Percentiles rank a stretch among this genome's conserved stretches.
These are phyloP conservation scores for Aspidiotus rigidus DNA, from an alignment of 2,888 invertebrate genomes.

Conservation along the genomic window DNA sequence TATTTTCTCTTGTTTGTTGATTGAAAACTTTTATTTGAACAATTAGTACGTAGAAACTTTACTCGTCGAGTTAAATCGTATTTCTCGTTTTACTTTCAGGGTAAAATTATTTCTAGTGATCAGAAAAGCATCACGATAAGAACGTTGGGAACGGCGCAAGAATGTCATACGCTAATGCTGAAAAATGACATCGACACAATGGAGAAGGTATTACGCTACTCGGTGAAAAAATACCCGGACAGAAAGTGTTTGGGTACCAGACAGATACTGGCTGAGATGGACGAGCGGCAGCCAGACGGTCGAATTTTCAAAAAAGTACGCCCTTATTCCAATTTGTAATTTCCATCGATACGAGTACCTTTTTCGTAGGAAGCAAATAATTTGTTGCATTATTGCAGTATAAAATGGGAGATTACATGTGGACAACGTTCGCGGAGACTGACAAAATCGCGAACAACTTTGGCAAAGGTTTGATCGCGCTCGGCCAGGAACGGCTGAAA, in stretches of 20 bases:
- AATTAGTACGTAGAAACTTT: too few relatives aligned
- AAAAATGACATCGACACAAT: constrained; percentile 69
- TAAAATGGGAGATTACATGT: constrained; percentile 84
- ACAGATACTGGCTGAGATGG: constrained; percentile 82
- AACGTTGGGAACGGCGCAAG: constrained; percentile 59
- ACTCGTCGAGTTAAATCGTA: background rate
- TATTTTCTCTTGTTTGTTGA: too few relatives aligned
- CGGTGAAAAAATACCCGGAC: constrained; percentile 61
- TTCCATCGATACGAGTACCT: background rate
- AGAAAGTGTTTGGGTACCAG: constrained; percentile 80
- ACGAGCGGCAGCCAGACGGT: constrained; percentile 89
- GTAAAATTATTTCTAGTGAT: constrained; percentile 51
- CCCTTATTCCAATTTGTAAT: background rate
- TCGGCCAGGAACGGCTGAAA: constrained; percentile 61
- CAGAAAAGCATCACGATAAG: constrained; percentile 62
- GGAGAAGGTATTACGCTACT: constrained; percentile 72
- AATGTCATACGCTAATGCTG: constrained; percentile 62
- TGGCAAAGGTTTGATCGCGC: constrained; percentile 71
- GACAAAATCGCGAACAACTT: constrained; percentile 66
- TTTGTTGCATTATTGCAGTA: constrained; percentile 49
- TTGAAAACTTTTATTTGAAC: too few relatives aligned
- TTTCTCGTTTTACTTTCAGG: constrained; percentile 7
- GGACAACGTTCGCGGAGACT: constrained; percentile 74
- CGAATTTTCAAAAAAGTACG: constrained; percentile 85
- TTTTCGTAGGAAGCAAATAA: background rate